A percentile compares a stretch with the other conserved stretches of the same genome.
phyloP scores from a whole-genome alignment of 2,888 invertebrate genomes.

The Litoditis marina region DNA sequence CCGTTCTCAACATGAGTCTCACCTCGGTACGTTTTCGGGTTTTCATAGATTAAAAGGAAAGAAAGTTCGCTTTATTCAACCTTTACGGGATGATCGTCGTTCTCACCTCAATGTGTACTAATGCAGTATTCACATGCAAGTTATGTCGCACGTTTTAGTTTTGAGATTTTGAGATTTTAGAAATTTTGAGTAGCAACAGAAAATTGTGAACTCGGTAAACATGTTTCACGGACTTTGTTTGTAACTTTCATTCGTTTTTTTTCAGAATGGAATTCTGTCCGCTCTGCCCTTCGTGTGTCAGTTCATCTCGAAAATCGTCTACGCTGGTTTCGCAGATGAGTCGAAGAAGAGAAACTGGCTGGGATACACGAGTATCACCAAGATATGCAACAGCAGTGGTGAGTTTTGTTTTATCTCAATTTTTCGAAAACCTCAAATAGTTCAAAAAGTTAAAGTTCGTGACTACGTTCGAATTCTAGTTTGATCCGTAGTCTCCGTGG shows the following conservation, averaged over 20 bases:
- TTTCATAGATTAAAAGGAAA: background rate
- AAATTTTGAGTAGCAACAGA: too few species aligned
- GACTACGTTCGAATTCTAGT: background rate
- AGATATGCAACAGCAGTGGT: conserved; percentile 57
- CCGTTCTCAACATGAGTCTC: conserved; percentile 56
- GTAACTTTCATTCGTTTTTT: too few species aligned
- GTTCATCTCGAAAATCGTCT: conserved; percentile 54
- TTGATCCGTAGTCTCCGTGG: background rate
- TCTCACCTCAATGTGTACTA: background rate
- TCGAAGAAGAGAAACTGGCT: conserved; percentile 34
- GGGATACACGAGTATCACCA: conserved; percentile 43
- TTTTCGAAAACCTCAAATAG: too few species aligned
- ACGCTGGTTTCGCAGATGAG: conserved; percentile 54
- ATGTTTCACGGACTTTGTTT: too few species aligned
- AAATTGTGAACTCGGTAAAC: too few species aligned
- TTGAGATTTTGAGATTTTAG: too few species aligned
- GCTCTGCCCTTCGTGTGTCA: conserved; percentile 58
- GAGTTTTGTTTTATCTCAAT: background rate
- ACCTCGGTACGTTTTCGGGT: conserved; percentile 37
- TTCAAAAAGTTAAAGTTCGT: background rate
- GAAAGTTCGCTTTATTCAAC: background rate
- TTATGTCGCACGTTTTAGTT: too few species aligned
- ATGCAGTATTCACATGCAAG: background rate
- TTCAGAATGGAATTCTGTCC: conserved; percentile 59
- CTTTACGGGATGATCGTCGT: background rate